Base-by-base conservation (phyloP, 1,140 invertebrate species). In the Cydia strobilella region DNA sequence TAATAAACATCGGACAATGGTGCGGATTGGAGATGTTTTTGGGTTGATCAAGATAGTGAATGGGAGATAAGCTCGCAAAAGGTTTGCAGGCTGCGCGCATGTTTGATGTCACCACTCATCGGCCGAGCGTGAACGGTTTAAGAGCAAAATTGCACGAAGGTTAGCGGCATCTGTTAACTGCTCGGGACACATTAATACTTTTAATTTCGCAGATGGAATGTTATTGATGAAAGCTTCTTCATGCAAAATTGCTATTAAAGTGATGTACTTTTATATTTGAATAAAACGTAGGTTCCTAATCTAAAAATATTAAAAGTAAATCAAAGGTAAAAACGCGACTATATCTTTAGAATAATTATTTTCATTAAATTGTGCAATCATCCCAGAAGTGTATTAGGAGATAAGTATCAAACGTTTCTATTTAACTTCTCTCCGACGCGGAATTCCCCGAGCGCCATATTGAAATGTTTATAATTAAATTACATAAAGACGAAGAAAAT, bases 391-490 rank as follows among this genome's bases (percentile, higher is more conserved):
- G 87, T 90, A 92, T 92, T 88, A 89, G 85, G 82, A 90, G 90
- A 93, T 92, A 90, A 92, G 89, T 90, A 93, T 93, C 89, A 90
- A 93, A 91, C 91, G 91, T 88, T 93, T 93, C 90, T 90, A 91
- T 93, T 93, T 90, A 91, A 93, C 88, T 91, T 90, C 86, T 84
- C 86, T 86, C 81, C 80, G 74, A 80, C 80, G 87, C 85, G 87
- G 86, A 89, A 91, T 90, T 91, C 89, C 88, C 89, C 72, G 84
- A 84, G 86, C 90, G 89, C 90, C 86, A 92, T 93, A 93, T 91
- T 92, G 91, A 93, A 93, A 93, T 93, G 91, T 91, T 93, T 92
- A 93, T 93, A 93, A 93, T 93, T 93, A 90, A 93, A 93, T 93
- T 93, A 92, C 90, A 93, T 93, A 93, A 92, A 91, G 91, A 93